These are phyloP conservation scores for Mesoclemmys tuberculata DNA, from an alignment of 2,113 vertebrate genomes.

Conservation along the genomic window DNA sequence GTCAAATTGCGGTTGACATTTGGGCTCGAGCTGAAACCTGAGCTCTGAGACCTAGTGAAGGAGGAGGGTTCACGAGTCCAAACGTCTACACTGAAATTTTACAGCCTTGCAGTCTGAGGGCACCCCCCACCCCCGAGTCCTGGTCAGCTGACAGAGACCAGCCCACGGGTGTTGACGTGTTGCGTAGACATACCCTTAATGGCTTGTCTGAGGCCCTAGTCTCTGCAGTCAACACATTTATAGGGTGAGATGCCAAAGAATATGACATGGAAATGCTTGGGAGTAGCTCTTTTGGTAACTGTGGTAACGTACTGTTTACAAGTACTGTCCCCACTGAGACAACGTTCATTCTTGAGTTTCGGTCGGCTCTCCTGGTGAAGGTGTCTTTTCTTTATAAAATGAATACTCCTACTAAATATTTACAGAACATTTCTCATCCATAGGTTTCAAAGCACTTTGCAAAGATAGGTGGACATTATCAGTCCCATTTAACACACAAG, in stretches of 20 bases:
- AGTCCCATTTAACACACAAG: not conserved
- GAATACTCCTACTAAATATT: not conserved
- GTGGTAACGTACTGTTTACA: not conserved
- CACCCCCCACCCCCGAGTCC: too few species aligned
- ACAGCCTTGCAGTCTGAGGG: too few species aligned
- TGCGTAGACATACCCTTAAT: too few species aligned
- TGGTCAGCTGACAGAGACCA: too few species aligned
- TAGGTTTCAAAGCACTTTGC: not conserved
- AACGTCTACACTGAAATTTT: too few species aligned
- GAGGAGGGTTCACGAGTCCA: not conserved
- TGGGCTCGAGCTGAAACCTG: not conserved
- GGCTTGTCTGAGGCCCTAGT: not conserved
- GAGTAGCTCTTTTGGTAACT: too few species aligned
- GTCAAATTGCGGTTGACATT: not conserved
- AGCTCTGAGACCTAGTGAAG: not conserved
- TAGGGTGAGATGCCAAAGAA: not conserved
- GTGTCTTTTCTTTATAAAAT: not conserved
- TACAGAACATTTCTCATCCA: not conserved
- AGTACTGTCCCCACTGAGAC: not conserved
- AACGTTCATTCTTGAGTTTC: not conserved
- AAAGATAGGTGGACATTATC: not conserved
- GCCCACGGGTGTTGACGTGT: too few species aligned
- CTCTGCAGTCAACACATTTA: not conserved
- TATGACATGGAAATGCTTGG: not conserved
- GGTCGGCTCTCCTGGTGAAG: not conserved